Conservation (phyloP, 2,113 vertebrate species). For the Leucosticte australis region DNA sequence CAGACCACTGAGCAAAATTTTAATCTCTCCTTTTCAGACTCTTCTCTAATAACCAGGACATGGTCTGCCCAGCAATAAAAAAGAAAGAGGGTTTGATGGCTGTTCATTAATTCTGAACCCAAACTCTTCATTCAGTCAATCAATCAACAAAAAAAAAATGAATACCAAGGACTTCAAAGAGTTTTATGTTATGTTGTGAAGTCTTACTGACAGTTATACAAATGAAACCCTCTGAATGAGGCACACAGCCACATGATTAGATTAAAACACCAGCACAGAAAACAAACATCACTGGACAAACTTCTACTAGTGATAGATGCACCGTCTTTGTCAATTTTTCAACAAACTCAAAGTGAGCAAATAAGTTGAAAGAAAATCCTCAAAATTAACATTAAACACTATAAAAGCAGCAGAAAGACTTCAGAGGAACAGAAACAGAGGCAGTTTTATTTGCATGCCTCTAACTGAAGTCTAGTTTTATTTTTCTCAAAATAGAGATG, state of each 20-base stretch:
- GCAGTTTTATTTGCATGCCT: not conserved
- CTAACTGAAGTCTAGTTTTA: conserved; percentile 17
- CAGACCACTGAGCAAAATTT: not conserved
- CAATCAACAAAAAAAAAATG: not conserved
- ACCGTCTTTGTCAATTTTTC: not conserved
- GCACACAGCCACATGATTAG: not conserved
- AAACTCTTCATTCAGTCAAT: not conserved
- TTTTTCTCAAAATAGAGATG: not conserved
- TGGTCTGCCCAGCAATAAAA: not conserved
- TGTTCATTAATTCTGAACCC: not conserved
- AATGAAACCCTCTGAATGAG: not conserved
- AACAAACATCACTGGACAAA: not conserved
- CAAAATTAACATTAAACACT: not conserved
- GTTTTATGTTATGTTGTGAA: not conserved
- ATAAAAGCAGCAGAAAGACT: not conserved
- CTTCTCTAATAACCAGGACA: not conserved
- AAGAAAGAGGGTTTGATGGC: not conserved
- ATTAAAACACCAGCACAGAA: not conserved
- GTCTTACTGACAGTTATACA: not conserved
- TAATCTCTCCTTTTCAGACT: not conserved
- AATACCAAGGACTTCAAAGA: not conserved
- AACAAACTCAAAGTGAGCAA: not conserved
- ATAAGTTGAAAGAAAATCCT: not conserved
- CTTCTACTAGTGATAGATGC: not conserved
- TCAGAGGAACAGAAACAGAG: not conserved